Percentiles rank a stretch among this genome's conserved stretches.
These are phyloP conservation scores for Paracanthobrama guichenoti DNA, from an alignment of 2,113 vertebrate genomes.

Conservation along the genomic window DNA sequence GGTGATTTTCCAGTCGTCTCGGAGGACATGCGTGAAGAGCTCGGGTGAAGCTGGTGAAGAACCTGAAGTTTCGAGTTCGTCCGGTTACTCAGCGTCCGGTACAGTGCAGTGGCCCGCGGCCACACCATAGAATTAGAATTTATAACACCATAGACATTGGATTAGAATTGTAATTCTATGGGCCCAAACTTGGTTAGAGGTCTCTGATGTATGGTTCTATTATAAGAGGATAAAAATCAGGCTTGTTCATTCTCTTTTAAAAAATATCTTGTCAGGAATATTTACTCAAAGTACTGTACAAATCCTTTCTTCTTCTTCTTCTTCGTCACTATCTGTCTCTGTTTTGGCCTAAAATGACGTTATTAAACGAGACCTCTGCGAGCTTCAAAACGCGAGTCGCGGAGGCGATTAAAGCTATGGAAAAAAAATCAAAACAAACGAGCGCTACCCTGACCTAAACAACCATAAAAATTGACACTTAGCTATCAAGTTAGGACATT, in stretches of 20 bases:
- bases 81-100: slow-evolving; percentile 28
- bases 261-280: slow-evolving; percentile 90
- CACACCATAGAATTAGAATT: slow-evolving; percentile 39
- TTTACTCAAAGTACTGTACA: slow-evolving; percentile 58
- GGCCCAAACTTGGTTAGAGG: slow-evolving; percentile 76
- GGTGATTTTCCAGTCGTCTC: slow-evolving; percentile 16
- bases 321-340: slow-evolving; percentile 76
- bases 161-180: slow-evolving; percentile 32
- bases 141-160: slow-evolving; percentile 16
- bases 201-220: slow-evolving; percentile 88
- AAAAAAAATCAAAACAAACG: slow-evolving; percentile 76
- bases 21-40: slow-evolving; percentile 19
- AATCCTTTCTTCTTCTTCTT: slow-evolving; percentile 64
- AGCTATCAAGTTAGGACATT: slow-evolving; percentile 81
- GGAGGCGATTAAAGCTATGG: slow-evolving; percentile 91
- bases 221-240: slow-evolving; percentile 93
- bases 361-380: slow-evolving; percentile 82
- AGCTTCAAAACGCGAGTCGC: slow-evolving; percentile 79
- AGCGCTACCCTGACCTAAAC: slow-evolving; percentile 86
- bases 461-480: slow-evolving; percentile 85
- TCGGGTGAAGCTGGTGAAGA: slow-evolving; percentile 32
- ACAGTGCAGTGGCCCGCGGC: slow-evolving; percentile 44
- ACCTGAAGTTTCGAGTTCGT: slow-evolving; percentile 44
- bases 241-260: slow-evolving; percentile 67
- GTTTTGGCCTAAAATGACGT: slow-evolving; percentile 92